Conservation (phyloP, 2,797 vertebrate genomes). For the Emydoidea blandingii region DNA sequence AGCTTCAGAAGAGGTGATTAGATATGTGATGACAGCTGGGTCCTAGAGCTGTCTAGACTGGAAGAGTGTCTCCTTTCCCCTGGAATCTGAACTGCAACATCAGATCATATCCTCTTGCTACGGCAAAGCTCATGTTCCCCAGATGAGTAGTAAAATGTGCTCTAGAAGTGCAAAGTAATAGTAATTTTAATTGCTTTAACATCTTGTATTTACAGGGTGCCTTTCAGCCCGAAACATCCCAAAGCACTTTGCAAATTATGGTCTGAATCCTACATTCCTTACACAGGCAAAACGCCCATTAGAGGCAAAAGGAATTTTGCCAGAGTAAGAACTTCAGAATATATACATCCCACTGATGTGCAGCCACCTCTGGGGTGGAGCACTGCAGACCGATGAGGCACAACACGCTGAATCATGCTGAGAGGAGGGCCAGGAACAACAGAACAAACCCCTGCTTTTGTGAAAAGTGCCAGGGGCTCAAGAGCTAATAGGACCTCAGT, state of each 20-base stretch:
- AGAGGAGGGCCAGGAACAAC: not conserved
- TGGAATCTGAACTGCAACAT: not conserved
- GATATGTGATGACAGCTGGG: not conserved
- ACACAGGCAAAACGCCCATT: not conserved
- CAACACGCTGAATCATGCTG: rapidly evolving
- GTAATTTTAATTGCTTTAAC: not conserved
- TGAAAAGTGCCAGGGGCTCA: too few species aligned
- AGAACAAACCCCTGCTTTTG: not conserved
- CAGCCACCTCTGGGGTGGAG: not conserved
- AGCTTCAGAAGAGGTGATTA: not conserved
- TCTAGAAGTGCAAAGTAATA: not conserved
- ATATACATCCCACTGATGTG: not conserved
- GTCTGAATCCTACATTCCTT: not conserved
- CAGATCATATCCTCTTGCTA: too few species aligned
- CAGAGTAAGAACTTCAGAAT: not conserved
- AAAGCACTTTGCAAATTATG: not conserved
- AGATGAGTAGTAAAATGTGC: not conserved
- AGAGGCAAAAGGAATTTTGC: not conserved
- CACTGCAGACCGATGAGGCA: not conserved
- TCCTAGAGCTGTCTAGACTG: not conserved
- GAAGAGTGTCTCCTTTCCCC: not conserved
- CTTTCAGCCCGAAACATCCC: not conserved
- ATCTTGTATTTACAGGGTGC: not conserved
- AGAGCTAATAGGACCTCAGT: not conserved
- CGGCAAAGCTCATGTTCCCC: not conserved